Base-by-base conservation (phyloP, 1,140 invertebrate genomes). In the Aphaenogaster floridana region DNA sequence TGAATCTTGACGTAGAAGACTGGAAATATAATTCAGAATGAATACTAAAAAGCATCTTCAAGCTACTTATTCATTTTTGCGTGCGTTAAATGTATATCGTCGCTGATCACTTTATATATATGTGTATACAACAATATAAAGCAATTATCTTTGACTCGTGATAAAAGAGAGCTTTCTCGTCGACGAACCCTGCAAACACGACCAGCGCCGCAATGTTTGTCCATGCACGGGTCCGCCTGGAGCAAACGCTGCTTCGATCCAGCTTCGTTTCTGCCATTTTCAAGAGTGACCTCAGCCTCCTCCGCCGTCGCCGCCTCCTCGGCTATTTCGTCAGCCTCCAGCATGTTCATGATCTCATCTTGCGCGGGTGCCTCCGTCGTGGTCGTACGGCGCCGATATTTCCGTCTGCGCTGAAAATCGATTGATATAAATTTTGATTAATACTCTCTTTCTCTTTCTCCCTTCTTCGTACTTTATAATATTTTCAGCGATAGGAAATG, bases 131-230 rank as follows among this genome's bases (percentile, higher is more conserved):
- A 11, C 42, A 15, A 48, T 59, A 7, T 42, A 68, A 0, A 39
- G 21, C 36, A 63, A 66, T 59, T 54, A 80, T 52, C 7, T 63
- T 39, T 59, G 42, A 57, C 48, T 42, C 69, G 39, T 48, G 64
- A 57, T 76, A 39, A 78, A 72, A 36, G 63, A 48, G 11, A 63
- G 28, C 2, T 48, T 54, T 48, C 21, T 54, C 34, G 13, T n/a
- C 11, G 15, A 72, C 69, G 42, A 77, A 98, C 96, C 93, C 98
- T 96, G 92, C 98, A 99, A 89, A 98, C 96, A 92, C 98, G 97
- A 77, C 98, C 98, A 88, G 98, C 98, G 80, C 98, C 98, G 94
- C 98, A 99, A 93, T 97, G 97, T 93, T 98, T 98, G 78, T 97
- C 97, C 85, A 97, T 94, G 94, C 98, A 99, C 8, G 98, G 98